phyloP scores from a whole-genome alignment of 2,113 vertebrate species.

The Zosterops borbonicus region DNA sequence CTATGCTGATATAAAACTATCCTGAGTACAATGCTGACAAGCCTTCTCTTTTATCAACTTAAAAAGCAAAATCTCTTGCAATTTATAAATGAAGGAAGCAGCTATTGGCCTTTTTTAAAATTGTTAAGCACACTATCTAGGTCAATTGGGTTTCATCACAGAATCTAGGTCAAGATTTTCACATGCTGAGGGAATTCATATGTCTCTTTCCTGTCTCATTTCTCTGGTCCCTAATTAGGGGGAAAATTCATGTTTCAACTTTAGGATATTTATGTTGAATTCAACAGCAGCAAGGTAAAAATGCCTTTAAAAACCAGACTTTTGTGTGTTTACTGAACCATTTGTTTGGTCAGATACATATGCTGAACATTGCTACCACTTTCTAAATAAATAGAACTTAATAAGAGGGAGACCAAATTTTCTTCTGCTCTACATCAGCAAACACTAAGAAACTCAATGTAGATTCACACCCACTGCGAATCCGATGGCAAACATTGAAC shows the following conservation, averaged over 20 bases:
- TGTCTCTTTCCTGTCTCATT: background rate
- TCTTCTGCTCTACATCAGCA: background rate
- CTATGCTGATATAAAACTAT: background rate
- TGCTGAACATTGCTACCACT: background rate
- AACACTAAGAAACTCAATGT: background rate
- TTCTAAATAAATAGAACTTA: background rate
- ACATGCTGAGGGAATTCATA: constrained; percentile 13
- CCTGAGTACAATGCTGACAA: background rate
- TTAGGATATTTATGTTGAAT: background rate
- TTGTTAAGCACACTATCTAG: constrained; percentile 1
- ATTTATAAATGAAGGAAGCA: background rate
- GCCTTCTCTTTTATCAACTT: background rate
- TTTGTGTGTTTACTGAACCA: background rate
- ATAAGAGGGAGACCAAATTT: background rate
- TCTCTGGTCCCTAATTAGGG: background rate
- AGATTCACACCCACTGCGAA: background rate
- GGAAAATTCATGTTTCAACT: background rate
- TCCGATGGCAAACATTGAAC: background rate
- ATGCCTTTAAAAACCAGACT: background rate
- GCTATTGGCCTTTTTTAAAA: background rate
- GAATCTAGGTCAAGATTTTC: constrained; percentile 49
- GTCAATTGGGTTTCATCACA: background rate
- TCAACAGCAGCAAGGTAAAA: background rate
- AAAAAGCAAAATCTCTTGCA: background rate
- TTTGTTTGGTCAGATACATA: background rate